Base-by-base conservation (phyloP, 2,113 vertebrate species). In the Myrmophylax atrothorax region DNA sequence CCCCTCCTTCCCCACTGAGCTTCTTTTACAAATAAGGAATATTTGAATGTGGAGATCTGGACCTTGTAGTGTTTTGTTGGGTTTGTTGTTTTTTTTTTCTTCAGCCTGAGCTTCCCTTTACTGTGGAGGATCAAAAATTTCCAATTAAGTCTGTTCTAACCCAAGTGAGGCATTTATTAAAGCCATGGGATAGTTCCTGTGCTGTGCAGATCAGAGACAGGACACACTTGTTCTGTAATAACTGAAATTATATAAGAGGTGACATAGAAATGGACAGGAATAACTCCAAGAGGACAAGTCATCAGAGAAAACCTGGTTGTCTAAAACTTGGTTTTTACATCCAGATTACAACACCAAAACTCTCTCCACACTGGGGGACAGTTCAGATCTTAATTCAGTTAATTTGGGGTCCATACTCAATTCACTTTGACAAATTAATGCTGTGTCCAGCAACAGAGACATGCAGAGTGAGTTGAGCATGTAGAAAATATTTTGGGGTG, bases 361-460 rank as follows among this genome's bases (percentile, higher is more conserved):
- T 5, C 37, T 26, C 23, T 14, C 1, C 3, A 26, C 26, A 40
- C 28, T 3, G 24, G 49, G 8, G 28, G 55, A 11, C 0, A 37
- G 29, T 18, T 7, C 15, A 0, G 5, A 64, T 35, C 74, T 47
- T 64, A 31, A 31, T 1, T 14, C 31, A 19, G 42, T 16, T 33
- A 8, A 40, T 38, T 49, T 2, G 1, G 18, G 52, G 26, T 7
- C 37, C 24, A 18, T 5, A 62, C 19, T 15, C 22, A 66, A 35
- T 69, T 25, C 50, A 52, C 26, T 63, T 18, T 14, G 60, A 44
- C 20, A 35, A 83, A 47, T 15, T 4, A 64, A 29, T 15, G 5
- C 29, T 26, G 46, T 66, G 46, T 37, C 29, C 6, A 74, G 25
- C 58, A 31, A 46, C 3, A 42, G 0, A 53, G 31, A 28, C 10